phyloP scores from a whole-genome alignment of 2,888 invertebrate genomes.

The Tubulanus polymorphus region DNA sequence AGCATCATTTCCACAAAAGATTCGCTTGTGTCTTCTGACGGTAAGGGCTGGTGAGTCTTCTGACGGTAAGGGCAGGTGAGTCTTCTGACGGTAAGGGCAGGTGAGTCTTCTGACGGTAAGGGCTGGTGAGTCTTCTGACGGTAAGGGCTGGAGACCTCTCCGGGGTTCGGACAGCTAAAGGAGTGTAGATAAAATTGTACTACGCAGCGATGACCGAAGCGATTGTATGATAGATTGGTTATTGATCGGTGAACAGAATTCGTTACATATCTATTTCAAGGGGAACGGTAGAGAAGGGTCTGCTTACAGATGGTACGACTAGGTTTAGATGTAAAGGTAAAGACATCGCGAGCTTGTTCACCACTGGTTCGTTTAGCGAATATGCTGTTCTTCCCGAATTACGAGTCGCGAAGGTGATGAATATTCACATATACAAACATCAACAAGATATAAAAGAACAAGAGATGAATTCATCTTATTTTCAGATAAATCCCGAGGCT shows the following conservation, averaged over 20 bases:
- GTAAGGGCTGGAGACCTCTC: too few species aligned
- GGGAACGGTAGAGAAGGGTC: slow-evolving; percentile 46
- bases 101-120: not conserved
- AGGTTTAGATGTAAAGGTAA: slow-evolving; percentile 53
- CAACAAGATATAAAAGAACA: too few species aligned
- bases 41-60: not conserved
- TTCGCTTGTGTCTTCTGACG: not conserved
- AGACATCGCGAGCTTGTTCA: slow-evolving; percentile 52
- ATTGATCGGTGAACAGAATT: not conserved
- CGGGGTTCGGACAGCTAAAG: not conserved
- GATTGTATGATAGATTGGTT: not conserved
- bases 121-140: not conserved
- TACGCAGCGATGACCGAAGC: too few species aligned
- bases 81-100: not conserved
- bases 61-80: not conserved
- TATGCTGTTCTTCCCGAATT: slow-evolving; percentile 61
- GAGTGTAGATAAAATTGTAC: too few species aligned
- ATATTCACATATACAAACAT: too few species aligned
- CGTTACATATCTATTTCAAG: too few species aligned
- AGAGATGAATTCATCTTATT: too few species aligned
- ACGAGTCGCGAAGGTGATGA: slow-evolving; percentile 83
- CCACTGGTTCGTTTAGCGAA: slow-evolving; percentile 33
- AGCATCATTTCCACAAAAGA: not conserved
- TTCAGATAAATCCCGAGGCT: too few species aligned
- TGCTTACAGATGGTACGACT: slow-evolving; percentile 54